Base-by-base conservation (phyloP, 2,797 vertebrate species). In the Lepidocolaptes lacrymiger region DNA sequence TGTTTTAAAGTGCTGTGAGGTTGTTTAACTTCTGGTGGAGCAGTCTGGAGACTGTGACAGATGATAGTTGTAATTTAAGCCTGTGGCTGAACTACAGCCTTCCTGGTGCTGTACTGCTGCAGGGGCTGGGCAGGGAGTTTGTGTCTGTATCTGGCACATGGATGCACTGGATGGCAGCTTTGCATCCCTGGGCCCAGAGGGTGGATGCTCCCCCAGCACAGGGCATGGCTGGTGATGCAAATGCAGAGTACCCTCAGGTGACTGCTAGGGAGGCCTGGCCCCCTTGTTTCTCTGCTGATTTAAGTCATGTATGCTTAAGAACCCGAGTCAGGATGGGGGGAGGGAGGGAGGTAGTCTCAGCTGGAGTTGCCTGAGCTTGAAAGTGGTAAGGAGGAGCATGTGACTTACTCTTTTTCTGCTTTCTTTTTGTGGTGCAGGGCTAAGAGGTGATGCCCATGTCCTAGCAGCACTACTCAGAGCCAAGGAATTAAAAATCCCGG, bases 111-210 rank as follows among this genome's bases (percentile, higher is more conserved):
- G 23, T 34, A 43, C 58, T 75, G 55, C 59, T 82, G 41, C 56
- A 37, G 48, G 19, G 73, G 24, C 27, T 72, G 73, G 46, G 20
- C 66, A 51, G 56, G 39, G 55, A 86, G n/a, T n/a, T 81, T 0
- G 0, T 34, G 30, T 37, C 28, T 5, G 1, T 0, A 1, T 61
- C 61, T 61, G 73, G 48, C 21, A 36, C 2, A 1, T 5, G 52
- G 48, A 49, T 12, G 4, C 23, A 23, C n/a, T 51, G 64, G 17
- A 15, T 16, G 52, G 49, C 6, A 11, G 41, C 54, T 28, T 72
- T 4, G 19, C 11, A 54, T 3, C 6, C 23, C 20, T 68, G 52
- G 36, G 22, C 56, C 8, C 48, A 48, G 69, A 26, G 23, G 41
- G 6, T 22, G n/a, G n/a, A 23, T 56, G 11, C 23, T 83, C 10